A percentile compares a stretch with the other conserved stretches of the same genome.
Conservation (phyloP, 1,140 invertebrate genomes). For the Drosophila murphyi region DNA sequence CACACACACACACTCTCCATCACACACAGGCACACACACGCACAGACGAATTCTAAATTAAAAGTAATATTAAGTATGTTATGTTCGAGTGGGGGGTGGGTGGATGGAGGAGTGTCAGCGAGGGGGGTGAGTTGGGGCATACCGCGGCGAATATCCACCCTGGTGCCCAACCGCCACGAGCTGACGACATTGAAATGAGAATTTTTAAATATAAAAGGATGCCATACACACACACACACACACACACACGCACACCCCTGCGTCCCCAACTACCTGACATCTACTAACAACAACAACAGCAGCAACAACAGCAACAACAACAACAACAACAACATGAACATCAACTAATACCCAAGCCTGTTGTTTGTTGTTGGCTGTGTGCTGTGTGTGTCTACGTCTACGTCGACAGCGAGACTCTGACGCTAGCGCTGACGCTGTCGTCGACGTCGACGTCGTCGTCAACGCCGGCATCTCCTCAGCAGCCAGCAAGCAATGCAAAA, state of each 20-base stretch:
- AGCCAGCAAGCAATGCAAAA: conserved; percentile 60
- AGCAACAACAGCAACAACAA: conserved; percentile 65
- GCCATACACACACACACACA: conserved; percentile 44
- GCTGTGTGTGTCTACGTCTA: not conserved
- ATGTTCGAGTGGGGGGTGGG: conserved; percentile 10
- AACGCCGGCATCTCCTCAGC: conserved; percentile 34
- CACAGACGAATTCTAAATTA: conserved; percentile 64
- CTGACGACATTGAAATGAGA: conserved; percentile 81
- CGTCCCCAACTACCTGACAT: conserved; percentile 45
- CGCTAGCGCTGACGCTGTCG: not conserved
- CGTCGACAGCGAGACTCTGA: not conserved
- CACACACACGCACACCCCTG: conserved; percentile 8
- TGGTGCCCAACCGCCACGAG: conserved; percentile 26
- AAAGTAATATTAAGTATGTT: conserved; percentile 84
- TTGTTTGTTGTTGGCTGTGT: conserved; percentile 11
- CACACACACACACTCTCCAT: conserved; percentile 27
- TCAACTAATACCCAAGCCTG: conserved; percentile 44
- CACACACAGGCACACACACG: not conserved
- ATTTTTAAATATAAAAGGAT: conserved; percentile 83
- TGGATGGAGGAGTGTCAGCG: not conserved
- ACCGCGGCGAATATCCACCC: not conserved
- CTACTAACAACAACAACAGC: conserved; percentile 75
- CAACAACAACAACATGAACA: conserved; percentile 70
- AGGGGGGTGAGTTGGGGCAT: not conserved
- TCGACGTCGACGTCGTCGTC: conserved; percentile 2